Conservation (phyloP, 2,797 vertebrate species). For the Petrocephalus schoutedeni region DNA sequence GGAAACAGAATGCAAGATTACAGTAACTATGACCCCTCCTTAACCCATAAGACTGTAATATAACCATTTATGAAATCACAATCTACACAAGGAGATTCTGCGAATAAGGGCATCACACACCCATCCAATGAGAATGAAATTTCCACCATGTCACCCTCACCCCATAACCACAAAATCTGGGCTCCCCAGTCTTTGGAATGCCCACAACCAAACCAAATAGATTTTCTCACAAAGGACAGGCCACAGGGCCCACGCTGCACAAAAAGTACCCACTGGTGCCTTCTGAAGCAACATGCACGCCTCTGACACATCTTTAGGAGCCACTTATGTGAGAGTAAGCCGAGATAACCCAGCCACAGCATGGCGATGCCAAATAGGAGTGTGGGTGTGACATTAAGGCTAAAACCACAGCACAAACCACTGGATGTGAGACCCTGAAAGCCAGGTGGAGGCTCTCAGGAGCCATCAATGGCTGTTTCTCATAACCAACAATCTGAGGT, state of each 20-base stretch:
- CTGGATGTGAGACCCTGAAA: background rate
- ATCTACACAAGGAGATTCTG: background rate
- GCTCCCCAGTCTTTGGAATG: background rate
- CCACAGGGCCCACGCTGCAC: background rate
- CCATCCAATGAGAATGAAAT: background rate
- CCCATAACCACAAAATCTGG: background rate
- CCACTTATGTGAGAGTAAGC: background rate
- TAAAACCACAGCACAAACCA: background rate
- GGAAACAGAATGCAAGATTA: background rate
- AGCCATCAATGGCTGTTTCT: background rate
- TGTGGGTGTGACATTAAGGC: background rate
- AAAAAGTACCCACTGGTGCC: background rate
- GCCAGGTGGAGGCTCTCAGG: background rate
- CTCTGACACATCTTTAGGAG: background rate
- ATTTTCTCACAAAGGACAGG: too few relatives aligned
- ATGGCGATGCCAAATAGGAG: background rate
- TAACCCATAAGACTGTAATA: background rate
- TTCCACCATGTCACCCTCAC: background rate
- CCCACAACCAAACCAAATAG: too few relatives aligned
- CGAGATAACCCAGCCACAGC: background rate
- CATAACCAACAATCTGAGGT: background rate
- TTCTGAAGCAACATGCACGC: background rate
- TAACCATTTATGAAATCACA: background rate
- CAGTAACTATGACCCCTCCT: background rate
- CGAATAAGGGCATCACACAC: background rate